phyloP scores from a whole-genome alignment of 92 coral and sea anemone genomes.

The Montipora capitata region DNA sequence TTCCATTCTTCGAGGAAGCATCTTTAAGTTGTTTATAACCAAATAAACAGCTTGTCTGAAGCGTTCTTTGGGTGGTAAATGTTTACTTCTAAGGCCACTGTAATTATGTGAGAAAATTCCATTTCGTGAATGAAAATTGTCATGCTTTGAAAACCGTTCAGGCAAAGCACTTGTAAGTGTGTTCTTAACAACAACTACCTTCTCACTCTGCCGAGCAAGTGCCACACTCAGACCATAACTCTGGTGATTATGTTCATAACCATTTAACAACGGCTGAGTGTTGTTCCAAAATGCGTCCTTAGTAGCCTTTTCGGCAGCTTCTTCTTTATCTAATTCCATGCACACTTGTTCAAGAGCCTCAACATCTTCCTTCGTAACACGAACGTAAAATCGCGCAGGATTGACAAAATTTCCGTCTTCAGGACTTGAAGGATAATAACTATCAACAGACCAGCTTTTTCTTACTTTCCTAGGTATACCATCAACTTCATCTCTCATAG shows the following conservation, averaged over 20 bases:
- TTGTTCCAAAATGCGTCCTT: background rate
- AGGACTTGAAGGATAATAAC: slow-evolving; percentile 19
- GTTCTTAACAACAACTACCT: background rate
- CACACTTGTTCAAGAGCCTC: slow-evolving; percentile 38
- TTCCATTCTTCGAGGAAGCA: slow-evolving; percentile 68
- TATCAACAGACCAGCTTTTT: slow-evolving; percentile 39
- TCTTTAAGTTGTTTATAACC: slow-evolving; percentile 60
- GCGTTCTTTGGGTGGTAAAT: slow-evolving; percentile 71
- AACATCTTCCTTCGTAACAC: slow-evolving; percentile 62
- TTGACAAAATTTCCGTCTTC: slow-evolving; percentile 50
- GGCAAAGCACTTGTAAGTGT: background rate
- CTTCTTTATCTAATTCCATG: slow-evolving; percentile 40
- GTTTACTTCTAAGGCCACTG: background rate
- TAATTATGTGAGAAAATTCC: background rate
- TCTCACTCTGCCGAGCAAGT: slow-evolving; percentile 12
- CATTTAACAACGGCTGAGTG: background rate
- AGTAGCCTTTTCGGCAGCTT: background rate
- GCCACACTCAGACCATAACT: slow-evolving; percentile 35
- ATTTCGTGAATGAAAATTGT: background rate
- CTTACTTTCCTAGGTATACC: background rate
- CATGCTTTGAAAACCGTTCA: background rate
- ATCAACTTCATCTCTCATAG: slow-evolving; percentile 22
- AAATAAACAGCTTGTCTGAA: slow-evolving; percentile 74
- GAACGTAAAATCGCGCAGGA: slow-evolving; percentile 84
- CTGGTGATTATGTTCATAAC: background rate